Base-by-base conservation (phyloP, 1,140 invertebrate species). In the Caerostris extrusa region DNA sequence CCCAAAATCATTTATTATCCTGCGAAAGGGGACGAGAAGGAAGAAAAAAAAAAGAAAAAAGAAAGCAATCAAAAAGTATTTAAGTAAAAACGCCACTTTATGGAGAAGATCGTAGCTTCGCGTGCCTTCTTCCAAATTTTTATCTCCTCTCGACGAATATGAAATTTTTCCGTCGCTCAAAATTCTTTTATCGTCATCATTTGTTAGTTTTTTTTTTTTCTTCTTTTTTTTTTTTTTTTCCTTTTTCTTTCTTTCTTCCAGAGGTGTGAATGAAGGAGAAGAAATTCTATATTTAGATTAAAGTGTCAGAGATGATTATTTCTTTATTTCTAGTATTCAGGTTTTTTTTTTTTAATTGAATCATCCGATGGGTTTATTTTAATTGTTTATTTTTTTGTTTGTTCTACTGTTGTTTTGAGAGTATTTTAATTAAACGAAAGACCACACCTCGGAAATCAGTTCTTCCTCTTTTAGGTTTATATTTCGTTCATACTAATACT, bases 251-350 rank as follows among this genome's bases (percentile, higher is more conserved):
- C 7, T 7, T 64, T 64, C 34, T 81, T 50, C 17, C 34, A 8
- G 12, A 81, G n/a, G 71, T 81, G 71, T 81, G 61, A 64, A 10
- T 7, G n/a, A 19, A 12, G 34, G 71, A 12, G 10, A 7, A 19
- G n/a, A 10, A 81, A 67, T n/a, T n/a, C 71, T 81, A 50, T 81
- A 81, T 81, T 81, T 81, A 81, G 50, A 81, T 19, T 81, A 50
- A 81, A 81, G 34, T 81, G 71, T n/a, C 71, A 50, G 71, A 81
- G 34, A 81, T 81, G 12, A 67, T 67, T 67, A 67, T 14, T 67
- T 67, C n/a, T 6, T 64, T 67, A 14, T 67, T 34, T 34, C 34
- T 34, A 2, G 34, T 34, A 34, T 34, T 2, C 34, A 34, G 34
- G n/a, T n/a, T n/a, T n/a, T n/a, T 34, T 34, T 34, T 34, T 34